phyloP scores from a whole-genome alignment of 2,797 vertebrate species.

The Urocyon cinereoargenteus region DNA sequence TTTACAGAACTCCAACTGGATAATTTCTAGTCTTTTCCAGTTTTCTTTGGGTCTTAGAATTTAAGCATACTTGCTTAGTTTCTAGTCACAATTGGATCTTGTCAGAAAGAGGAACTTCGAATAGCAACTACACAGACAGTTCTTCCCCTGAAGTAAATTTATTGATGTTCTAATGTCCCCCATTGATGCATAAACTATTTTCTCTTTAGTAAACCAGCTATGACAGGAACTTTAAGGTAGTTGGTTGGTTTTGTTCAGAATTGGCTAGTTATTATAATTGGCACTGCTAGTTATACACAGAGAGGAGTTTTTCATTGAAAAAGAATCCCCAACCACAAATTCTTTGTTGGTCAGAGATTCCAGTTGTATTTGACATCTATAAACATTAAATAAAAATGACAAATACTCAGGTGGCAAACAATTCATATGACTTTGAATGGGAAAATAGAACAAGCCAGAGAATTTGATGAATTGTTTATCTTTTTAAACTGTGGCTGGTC shows the following conservation, averaged over 20 bases:
- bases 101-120: background rate
- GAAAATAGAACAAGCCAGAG: background rate
- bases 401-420: slow-evolving; percentile 64
- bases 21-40: slow-evolving; percentile 12
- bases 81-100: background rate
- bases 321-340: background rate
- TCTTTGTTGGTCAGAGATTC: slow-evolving; percentile 10
- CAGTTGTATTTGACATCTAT: background rate
- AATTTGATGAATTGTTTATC: background rate
- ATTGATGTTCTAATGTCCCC: background rate
- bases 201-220: background rate
- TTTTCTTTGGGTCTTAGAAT: background rate
- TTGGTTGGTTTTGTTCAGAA: slow-evolving; percentile 55
- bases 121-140: background rate
- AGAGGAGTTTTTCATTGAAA: background rate
- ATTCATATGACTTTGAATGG: background rate
- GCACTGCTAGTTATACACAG: background rate
- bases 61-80: slow-evolving; percentile 1
- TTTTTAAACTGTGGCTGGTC: slow-evolving; percentile 47
- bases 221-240: background rate
- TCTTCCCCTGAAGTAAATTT: background rate
- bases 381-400: slow-evolving; percentile 62
- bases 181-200: slow-evolving; percentile 59
- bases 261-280: slow-evolving; percentile 56
- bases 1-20: background rate